A percentile compares a stretch with the other conserved stretches of the same genome.
Evolutionary conservation across 2,888 invertebrate species (phyloP).

Genomic region (Chrysodeixis includens): DNA sequence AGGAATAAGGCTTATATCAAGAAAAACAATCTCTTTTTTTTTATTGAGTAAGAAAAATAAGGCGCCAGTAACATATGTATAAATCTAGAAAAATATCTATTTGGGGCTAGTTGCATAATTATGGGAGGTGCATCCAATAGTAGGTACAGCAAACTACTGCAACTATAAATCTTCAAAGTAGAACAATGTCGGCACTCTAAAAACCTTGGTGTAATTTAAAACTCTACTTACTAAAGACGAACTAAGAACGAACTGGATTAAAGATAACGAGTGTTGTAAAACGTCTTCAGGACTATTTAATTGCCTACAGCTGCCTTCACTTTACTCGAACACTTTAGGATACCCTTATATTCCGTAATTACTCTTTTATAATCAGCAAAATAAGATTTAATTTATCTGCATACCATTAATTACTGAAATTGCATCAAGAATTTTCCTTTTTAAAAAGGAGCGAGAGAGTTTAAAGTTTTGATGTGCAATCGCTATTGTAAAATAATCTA

Average conservation of each 20-base stretch:
- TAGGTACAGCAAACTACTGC: not conserved
- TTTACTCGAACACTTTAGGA: constrained; percentile 6
- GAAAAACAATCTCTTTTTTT: too few relatives aligned
- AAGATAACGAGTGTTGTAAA: constrained; percentile 39
- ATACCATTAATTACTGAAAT: not conserved
- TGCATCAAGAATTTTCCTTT: not conserved
- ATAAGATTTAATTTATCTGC: not conserved
- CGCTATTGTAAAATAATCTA: not conserved
- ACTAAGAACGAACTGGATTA: constrained; percentile 33
- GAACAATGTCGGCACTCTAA: constrained; percentile 31
- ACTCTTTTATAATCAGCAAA: not conserved
- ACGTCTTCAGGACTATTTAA: constrained; percentile 26
- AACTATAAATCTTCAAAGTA: constrained; percentile 24
- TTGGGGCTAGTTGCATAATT: too few relatives aligned
- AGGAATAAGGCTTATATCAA: too few relatives aligned
- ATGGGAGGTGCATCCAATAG: not conserved
- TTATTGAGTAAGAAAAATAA: too few relatives aligned
- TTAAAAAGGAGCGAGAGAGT: not conserved
- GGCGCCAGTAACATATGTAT: too few relatives aligned
- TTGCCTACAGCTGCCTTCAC: constrained; percentile 37
- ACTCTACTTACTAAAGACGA: constrained; percentile 24
- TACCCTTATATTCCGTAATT: not conserved
- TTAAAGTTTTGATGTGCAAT: not conserved
- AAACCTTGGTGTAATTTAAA: constrained; percentile 42
- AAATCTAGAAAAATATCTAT: too few relatives aligned